Percentiles rank a stretch among this genome's conserved stretches.
Conservation (phyloP, 2,888 invertebrate genomes). For the Pinctada fucata region DNA sequence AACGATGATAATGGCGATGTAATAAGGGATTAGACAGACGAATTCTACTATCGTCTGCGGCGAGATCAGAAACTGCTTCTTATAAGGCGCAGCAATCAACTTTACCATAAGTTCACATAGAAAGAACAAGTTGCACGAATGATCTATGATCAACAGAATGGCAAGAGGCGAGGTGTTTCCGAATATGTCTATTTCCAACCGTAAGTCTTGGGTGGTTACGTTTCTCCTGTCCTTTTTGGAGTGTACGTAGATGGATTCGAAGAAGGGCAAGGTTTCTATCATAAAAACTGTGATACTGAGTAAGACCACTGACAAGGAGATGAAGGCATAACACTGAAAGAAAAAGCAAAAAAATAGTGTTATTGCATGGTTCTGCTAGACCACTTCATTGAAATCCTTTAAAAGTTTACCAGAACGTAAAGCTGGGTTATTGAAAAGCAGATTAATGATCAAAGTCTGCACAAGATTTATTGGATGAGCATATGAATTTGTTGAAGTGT, state of each 20-base stretch:
- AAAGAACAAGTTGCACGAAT: conserved; percentile 58
- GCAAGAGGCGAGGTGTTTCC: conserved; percentile 52
- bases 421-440: no score
- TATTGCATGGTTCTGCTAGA: not conserved
- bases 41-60: conserved; percentile 56
- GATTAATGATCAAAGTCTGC: no score
- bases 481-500: no score
- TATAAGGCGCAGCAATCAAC: conserved; percentile 53
- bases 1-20: conserved; percentile 55
- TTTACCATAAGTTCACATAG: conserved; percentile 57
- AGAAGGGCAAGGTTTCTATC: conserved; percentile 59
- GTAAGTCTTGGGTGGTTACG: conserved; percentile 54
- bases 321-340: conserved; percentile 55
- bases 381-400: no score
- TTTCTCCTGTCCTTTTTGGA: conserved; percentile 43
- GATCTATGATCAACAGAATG: conserved; percentile 55
- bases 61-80: conserved; percentile 51
- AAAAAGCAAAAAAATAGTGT: conserved; percentile 13
- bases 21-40: conserved; percentile 57
- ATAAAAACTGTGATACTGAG: conserved; percentile 59
- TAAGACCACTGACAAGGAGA: conserved; percentile 53
- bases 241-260: conserved; percentile 54
- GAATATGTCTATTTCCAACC: conserved; percentile 57
- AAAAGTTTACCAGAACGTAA: no score
- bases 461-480: no score